A percentile compares a stretch with the other conserved stretches of the same genome.
Conservation (phyloP, 2,888 invertebrate genomes). For the Cybosia mesomella region DNA sequence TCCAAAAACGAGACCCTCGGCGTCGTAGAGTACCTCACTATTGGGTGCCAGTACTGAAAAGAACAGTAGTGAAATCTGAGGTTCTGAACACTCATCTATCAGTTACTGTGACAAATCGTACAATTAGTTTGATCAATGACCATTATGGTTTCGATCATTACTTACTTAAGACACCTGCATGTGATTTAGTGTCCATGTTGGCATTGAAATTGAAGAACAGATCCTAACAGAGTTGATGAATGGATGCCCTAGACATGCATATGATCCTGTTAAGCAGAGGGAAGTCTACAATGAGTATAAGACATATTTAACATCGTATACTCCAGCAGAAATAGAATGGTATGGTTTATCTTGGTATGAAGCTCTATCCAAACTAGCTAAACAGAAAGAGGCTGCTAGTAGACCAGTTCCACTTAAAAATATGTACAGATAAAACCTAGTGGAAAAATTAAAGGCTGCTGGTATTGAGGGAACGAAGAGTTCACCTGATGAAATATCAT, state of each 20-base stretch:
- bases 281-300: constrained; percentile 92
- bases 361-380: constrained; percentile 91
- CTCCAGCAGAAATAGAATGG: constrained; percentile 97
- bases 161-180: constrained; percentile 96
- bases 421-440: constrained; percentile 90
- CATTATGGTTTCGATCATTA: constrained; percentile 98
- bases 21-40: constrained; percentile 92
- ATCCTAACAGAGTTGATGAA: constrained; percentile 91
- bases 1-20: constrained; percentile 88
- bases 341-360: constrained; percentile 94
- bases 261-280: constrained; percentile 89
- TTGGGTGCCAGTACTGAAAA: constrained; percentile 94
- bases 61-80: constrained; percentile 95
- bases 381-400: constrained; percentile 85
- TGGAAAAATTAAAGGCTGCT: constrained; percentile 90
- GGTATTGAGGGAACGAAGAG: constrained; percentile 81
- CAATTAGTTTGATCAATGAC: constrained; percentile 94
- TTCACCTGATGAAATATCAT: constrained; percentile 73
- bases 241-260: constrained; percentile 89
- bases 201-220: constrained; percentile 95
- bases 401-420: constrained; percentile 90
- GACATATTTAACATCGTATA: constrained; percentile 93
- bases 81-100: constrained; percentile 94
- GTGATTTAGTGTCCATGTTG: constrained; percentile 95
- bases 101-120: constrained; percentile 93